Base-by-base conservation (phyloP, 2,888 invertebrate genomes). In the Eristalinus aeneus region DNA sequence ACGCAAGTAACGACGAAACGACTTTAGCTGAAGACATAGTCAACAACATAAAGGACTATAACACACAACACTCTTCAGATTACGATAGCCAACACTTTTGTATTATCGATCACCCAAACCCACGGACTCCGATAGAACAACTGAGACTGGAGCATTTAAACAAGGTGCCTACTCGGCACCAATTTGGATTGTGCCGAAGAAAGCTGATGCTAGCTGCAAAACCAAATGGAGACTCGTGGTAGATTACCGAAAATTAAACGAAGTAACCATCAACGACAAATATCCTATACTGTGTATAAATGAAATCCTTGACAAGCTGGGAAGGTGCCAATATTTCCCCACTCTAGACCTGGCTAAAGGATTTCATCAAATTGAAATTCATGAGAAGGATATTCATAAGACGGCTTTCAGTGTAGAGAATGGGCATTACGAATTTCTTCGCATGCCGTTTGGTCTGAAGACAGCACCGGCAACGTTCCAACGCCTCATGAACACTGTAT, bases 401-500 rank as follows among this genome's bases (percentile, higher is more conserved):
- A 53, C 53, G 1, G 46, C 36, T 2, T 68, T 56, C 22, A 54
- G 56, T n/a, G 27, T 67, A 1, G 27, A 27, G 54, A 67, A 46
- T 16, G 27, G 31, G 11, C 53, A 11, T 20, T 16, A 16, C 32
- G 20, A 56, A 63, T 69, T 79, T 22, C 12, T 83, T 1, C 32
- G 88, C 67, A 88, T 88, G 88, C 84, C 88, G 2, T 87, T 88
- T 64, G 88, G 87, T 0, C 46, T 88, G 16, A 88, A 88, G 69
- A 88, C 87, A 60, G 88, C 88, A 6, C 85, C 88, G 39, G 85
- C 88, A 8, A 88, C 88, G 1, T 88, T 89, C 32, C 88, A 88
- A 71, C 39, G 88, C 11, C 34, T 86, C 11, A 88, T 67, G 67
- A 67, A 67, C 16, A 11, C 12, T 10, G 54, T 67, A 1, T 12